Conservation (phyloP, 2,888 invertebrate species). For the Megamerina dolium region DNA sequence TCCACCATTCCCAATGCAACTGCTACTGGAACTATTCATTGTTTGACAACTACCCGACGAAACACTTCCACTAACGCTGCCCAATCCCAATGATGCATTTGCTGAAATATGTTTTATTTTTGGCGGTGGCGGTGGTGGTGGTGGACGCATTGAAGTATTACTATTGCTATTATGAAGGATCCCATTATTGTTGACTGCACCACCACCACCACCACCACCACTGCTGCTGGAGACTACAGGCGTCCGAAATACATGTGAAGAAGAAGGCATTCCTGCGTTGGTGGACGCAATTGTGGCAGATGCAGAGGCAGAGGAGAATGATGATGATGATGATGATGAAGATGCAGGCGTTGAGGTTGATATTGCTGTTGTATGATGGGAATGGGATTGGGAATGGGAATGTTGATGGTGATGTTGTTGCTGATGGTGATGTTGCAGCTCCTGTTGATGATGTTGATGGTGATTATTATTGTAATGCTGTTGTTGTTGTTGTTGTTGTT, state of each 20-base stretch:
- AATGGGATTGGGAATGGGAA: slow-evolving; percentile 25
- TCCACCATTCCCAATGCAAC: neutral
- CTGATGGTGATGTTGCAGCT: slow-evolving; percentile 22
- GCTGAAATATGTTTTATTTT: slow-evolving; percentile 41
- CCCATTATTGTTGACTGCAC: slow-evolving; percentile 7
- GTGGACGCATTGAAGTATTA: slow-evolving; percentile 45
- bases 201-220: slow-evolving; percentile 21
- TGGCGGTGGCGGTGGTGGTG: slow-evolving; percentile 48
- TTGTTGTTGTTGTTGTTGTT: slow-evolving; percentile 22
- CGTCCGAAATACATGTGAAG: slow-evolving; percentile 40
- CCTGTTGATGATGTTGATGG: slow-evolving; percentile 16
- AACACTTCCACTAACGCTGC: slow-evolving; percentile 15
- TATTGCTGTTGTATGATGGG: slow-evolving; percentile 9
- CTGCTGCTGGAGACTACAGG: slow-evolving; percentile 47
- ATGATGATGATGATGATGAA: slow-evolving; percentile 22
- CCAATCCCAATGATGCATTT: slow-evolving; percentile 23
- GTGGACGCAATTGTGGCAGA: slow-evolving; percentile 18
- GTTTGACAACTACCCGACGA: neutral
- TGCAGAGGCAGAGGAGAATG: too few species aligned
- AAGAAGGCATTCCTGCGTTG: slow-evolving; percentile 16
- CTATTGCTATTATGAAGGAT: slow-evolving; percentile 24
- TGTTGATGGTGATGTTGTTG: slow-evolving; percentile 28
- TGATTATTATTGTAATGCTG: slow-evolving; percentile 16
- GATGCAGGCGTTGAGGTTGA: slow-evolving; percentile 14
- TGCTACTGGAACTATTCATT: neutral